These are phyloP conservation scores for Thalassaphorura encarpata DNA, from an alignment of 1,140 invertebrate genomes.

Conservation along the genomic window DNA sequence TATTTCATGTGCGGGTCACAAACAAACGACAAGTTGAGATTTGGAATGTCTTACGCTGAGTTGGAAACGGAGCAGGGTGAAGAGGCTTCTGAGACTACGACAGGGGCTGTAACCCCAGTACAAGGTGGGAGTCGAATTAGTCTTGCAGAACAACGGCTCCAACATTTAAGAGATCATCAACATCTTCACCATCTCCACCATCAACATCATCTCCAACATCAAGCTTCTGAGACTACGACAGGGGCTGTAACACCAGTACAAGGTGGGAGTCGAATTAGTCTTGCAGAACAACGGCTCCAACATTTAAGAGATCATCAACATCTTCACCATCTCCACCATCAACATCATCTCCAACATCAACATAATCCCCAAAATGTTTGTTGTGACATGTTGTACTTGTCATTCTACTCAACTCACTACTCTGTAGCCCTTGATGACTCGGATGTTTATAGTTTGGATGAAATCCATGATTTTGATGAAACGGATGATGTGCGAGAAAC, in stretches of 20 bases:
- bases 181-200: too few species aligned
- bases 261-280: background rate
- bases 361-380: background rate
- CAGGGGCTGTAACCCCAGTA: background rate
- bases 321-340: too few species aligned
- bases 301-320: background rate
- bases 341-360: too few species aligned
- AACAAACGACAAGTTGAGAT: too few species aligned
- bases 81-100: background rate
- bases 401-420: constrained; percentile 59
- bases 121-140: background rate
- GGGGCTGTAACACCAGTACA: background rate
- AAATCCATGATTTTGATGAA: constrained; percentile 72
- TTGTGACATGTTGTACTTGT: constrained; percentile 56
- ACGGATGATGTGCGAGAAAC: constrained; percentile 20
- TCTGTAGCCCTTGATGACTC: constrained; percentile 43
- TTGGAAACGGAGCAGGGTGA: too few species aligned
- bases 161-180: background rate
- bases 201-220: background rate
- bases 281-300: background rate
- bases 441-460: constrained; percentile 61
- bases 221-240: background rate
- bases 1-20: too few species aligned
- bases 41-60: too few species aligned
- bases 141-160: background rate